Percentiles rank a stretch among this genome's conserved stretches.
Evolutionary conservation across 2,797 vertebrate species (phyloP).

Genomic region (Gypaetus barbatus): DNA sequence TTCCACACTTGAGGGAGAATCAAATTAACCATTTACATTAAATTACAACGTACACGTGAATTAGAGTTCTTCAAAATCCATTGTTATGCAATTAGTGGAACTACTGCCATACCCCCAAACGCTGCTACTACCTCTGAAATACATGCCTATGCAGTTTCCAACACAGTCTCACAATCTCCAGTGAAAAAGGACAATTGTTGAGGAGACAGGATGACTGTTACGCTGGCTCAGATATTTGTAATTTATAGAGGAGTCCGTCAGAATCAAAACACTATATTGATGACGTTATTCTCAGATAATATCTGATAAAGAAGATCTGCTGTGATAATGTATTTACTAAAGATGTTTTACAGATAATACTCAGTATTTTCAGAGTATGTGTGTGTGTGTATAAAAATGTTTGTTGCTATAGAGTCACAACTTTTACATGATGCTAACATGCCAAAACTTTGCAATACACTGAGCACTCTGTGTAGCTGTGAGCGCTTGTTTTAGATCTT

Average conservation of each 20-base stretch:
- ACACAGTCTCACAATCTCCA: background rate
- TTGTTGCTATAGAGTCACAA: background rate
- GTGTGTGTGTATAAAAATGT: background rate
- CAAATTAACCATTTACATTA: background rate
- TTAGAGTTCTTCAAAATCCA: background rate
- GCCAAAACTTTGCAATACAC: background rate
- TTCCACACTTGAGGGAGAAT: background rate
- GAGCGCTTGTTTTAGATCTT: background rate
- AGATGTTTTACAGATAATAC: background rate
- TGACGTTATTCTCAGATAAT: background rate
- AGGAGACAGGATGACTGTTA: background rate
- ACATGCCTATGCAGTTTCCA: background rate
- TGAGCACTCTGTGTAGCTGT: background rate
- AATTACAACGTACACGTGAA: background rate
- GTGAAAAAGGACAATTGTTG: background rate
- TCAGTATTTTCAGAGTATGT: background rate
- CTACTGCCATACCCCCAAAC: background rate
- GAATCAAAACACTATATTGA: background rate
- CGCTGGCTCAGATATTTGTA: background rate
- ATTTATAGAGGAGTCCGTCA: background rate
- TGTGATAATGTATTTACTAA: background rate
- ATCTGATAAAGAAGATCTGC: background rate
- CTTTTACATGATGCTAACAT: background rate
- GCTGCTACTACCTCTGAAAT: background rate
- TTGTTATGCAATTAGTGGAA: background rate